phyloP scores from a whole-genome alignment of 2,113 vertebrate genomes.

The Uria lomvia region DNA sequence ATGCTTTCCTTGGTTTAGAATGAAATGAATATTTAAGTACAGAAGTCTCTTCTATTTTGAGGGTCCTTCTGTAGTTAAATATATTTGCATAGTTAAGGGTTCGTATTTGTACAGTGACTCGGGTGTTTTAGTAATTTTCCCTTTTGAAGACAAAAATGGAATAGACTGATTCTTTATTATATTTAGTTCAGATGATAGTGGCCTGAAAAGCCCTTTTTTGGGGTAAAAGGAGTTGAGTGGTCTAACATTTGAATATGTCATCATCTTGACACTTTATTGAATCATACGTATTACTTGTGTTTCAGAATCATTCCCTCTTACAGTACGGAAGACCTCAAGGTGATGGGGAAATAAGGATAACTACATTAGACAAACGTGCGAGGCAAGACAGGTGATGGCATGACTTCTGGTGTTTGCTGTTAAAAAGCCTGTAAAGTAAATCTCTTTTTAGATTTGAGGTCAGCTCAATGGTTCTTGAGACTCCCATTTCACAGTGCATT shows the following conservation, averaged over 20 bases:
- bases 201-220: background rate
- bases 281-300: background rate
- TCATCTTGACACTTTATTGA: background rate
- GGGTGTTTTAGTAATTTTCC: background rate
- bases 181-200: background rate
- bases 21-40: background rate
- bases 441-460: background rate
- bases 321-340: conserved; percentile 93
- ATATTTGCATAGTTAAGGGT: background rate
- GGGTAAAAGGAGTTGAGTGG: background rate
- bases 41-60: background rate
- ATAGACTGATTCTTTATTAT: background rate
- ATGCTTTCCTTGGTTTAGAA: background rate
- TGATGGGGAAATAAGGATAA: conserved; percentile 91
- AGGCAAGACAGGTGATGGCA: conserved; percentile 92
- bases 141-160: background rate
- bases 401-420: background rate
- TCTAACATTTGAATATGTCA: background rate
- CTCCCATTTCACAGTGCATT: background rate
- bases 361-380: conserved; percentile 90
- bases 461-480: background rate
- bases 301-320: conserved; percentile 89
- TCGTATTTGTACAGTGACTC: background rate
- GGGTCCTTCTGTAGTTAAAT: background rate
- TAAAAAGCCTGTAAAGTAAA: background rate